Percentiles rank a stretch among this genome's conserved stretches.
Evolutionary conservation across 2,113 vertebrate species (phyloP).

Genomic region (Nycticryphes semicollaris): DNA sequence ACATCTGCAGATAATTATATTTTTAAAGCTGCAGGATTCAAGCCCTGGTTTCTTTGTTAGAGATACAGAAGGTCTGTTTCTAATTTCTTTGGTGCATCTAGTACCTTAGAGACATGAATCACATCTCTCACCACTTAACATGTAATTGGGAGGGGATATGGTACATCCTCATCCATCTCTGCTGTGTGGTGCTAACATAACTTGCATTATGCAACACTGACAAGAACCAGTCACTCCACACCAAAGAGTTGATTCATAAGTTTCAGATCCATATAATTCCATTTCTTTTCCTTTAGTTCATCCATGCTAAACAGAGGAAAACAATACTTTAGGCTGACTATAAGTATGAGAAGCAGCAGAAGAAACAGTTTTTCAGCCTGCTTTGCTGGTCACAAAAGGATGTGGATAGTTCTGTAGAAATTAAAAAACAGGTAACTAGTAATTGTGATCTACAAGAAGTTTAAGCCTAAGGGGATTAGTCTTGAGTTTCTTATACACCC

Average conservation of each 20-base stretch:
- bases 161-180: not conserved
- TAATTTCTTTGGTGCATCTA: not conserved
- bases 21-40: not conserved
- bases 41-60: not conserved
- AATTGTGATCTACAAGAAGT: not conserved
- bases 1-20: not conserved
- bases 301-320: not conserved
- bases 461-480: not conserved
- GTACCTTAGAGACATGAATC: not conserved
- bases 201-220: not conserved
- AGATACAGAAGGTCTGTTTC: not conserved
- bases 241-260: not conserved
- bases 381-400: not conserved
- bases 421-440: not conserved
- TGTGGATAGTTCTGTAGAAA: not conserved
- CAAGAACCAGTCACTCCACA: not conserved
- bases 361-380: not conserved
- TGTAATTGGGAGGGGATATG: not conserved
- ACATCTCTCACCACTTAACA: not conserved
- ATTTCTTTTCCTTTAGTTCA: not conserved
- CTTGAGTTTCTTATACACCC: accelerated
- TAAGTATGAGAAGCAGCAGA: not conserved
- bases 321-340: accelerated
- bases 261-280: not conserved
- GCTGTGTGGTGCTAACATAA: not conserved